Evolutionary conservation across 2,113 vertebrate genomes (phyloP).

Genomic region (Anas platyrhynchos): DNA sequence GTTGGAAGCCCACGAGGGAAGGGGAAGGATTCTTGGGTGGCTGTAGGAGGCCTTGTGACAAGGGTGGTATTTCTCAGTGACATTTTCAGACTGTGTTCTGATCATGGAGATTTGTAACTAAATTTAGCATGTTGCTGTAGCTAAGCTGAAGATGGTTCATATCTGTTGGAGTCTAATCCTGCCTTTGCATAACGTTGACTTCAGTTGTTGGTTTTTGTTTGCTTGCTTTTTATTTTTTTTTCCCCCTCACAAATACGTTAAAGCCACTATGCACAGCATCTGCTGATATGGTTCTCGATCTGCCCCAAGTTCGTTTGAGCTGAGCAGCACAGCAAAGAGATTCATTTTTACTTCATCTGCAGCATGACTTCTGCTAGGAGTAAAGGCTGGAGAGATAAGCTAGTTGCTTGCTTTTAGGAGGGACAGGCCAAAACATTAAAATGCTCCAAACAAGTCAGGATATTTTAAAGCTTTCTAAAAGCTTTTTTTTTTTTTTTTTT

Average conservation of each 20-base stretch:
- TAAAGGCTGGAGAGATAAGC: not conserved
- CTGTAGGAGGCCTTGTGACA: not conserved
- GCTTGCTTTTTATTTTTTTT: not conserved
- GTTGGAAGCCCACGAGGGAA: not conserved
- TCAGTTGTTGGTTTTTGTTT: not conserved
- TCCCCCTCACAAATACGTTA: not conserved
- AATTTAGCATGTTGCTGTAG: not conserved
- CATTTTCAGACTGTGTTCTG: not conserved
- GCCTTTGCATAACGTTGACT: not conserved
- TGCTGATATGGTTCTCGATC: not conserved
- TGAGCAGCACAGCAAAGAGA: not conserved
- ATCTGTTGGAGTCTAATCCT: not conserved
- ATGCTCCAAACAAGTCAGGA: not conserved
- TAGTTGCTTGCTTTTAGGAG: not conserved
- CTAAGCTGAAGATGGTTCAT: not conserved
- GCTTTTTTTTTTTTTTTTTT: not conserved
- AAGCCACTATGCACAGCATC: not conserved
- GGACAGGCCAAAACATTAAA: conserved; percentile 20
- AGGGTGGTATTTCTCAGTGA: not conserved
- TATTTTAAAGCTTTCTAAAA: conserved; percentile 49
- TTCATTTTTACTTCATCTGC: not conserved
- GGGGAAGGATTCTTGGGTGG: not conserved
- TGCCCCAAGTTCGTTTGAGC: not conserved
- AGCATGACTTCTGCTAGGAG: not conserved
- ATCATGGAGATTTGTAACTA: not conserved